Percentiles rank a stretch among this genome's conserved stretches.
Conservation (phyloP, 2,113 vertebrate species). For the Accipiter cooperii region DNA sequence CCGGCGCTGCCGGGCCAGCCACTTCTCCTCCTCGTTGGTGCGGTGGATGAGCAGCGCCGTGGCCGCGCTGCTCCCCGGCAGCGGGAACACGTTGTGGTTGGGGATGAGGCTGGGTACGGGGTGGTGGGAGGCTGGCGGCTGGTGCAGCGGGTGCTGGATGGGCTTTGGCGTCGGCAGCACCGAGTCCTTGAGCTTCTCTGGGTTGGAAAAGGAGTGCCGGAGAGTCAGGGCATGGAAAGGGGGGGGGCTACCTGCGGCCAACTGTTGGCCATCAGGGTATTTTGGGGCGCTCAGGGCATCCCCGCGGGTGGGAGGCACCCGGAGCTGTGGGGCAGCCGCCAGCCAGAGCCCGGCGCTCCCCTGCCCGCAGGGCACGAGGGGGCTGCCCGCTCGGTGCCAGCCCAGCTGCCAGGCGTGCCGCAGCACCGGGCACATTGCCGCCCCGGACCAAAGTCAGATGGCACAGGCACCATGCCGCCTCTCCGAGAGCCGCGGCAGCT, state of each 20-base stretch:
- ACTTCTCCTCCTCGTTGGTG: slow-evolving; percentile 94
- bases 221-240: neutral
- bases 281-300: neutral
- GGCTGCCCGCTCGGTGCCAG: neutral
- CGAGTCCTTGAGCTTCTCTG: slow-evolving; percentile 94
- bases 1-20: slow-evolving; percentile 91
- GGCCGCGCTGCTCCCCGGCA: slow-evolving; percentile 75
- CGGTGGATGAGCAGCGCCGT: slow-evolving; percentile 86
- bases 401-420: neutral
- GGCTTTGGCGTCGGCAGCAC: slow-evolving; percentile 83
- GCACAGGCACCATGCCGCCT: neutral
- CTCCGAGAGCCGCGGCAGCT: neutral
- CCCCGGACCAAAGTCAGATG: neutral
- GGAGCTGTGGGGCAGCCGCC: neutral
- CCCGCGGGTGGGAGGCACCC: accelerated
- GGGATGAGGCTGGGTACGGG: slow-evolving; percentile 84
- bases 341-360: neutral
- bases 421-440: accelerated
- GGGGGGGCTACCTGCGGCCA: accelerated
- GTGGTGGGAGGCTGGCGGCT: slow-evolving; percentile 77
- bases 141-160: slow-evolving; percentile 83
- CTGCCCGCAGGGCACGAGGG: too few species aligned
- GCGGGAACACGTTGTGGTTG: slow-evolving; percentile 81
- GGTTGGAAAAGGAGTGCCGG: accelerated
- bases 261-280: accelerated